phyloP scores from a whole-genome alignment of 2,888 invertebrate genomes.

The Syrphus vitripennis region DNA sequence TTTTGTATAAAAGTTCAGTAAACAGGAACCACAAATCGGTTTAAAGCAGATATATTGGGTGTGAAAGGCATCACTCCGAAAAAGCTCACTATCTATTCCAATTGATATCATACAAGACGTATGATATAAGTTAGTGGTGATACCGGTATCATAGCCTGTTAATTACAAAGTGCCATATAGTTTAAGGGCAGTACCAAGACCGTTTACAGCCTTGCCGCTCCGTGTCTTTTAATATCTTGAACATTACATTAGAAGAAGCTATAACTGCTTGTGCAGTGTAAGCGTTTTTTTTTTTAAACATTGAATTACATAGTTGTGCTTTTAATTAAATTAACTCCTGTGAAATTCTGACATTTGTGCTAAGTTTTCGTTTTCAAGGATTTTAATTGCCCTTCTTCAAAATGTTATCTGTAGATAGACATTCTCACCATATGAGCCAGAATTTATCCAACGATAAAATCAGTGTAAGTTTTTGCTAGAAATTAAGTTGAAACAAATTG shows the following conservation, averaged over 20 bases:
- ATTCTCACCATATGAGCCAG: slow-evolving; percentile 54
- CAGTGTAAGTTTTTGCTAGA: slow-evolving; percentile 63
- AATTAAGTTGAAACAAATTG: not conserved
- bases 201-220: slow-evolving; percentile 1
- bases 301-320: slow-evolving; percentile 7
- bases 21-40: not conserved
- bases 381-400: not conserved
- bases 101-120: slow-evolving; percentile 21
- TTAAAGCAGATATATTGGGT: slow-evolving; percentile 26
- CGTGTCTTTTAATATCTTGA: not conserved
- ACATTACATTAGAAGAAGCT: not conserved
- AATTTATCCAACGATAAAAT: slow-evolving; percentile 57
- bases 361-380: slow-evolving; percentile 20
- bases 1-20: slow-evolving; percentile 1
- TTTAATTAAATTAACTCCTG: slow-evolving; percentile 54
- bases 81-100: slow-evolving; percentile 38
- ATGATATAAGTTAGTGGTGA: not conserved
- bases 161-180: slow-evolving; percentile 28
- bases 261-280: not conserved
- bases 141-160: slow-evolving; percentile 24
- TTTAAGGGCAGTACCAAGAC: slow-evolving; percentile 27
- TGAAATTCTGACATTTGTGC: slow-evolving; percentile 28
- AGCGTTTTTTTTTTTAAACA: slow-evolving; percentile 6
- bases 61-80: slow-evolving; percentile 62
- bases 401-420: slow-evolving; percentile 58